Evolutionary conservation across 2,797 vertebrate species (phyloP), one percentile per base, ranked within the genome.

Genomic region (Prionace glauca): DNA sequence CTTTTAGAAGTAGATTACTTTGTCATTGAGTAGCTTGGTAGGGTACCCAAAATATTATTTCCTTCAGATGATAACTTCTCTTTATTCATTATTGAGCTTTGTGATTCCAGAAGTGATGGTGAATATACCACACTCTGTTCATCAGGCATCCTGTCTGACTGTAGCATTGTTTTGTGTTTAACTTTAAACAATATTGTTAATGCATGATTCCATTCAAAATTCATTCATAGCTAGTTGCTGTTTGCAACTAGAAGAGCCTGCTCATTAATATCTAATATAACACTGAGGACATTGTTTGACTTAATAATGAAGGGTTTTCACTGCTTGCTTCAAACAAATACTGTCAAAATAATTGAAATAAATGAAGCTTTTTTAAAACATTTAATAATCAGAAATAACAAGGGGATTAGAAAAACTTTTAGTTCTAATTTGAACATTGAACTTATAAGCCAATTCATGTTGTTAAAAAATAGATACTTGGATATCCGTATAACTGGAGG

Each of bases 41-140:
- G 96, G 96, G 95, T 96, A 97, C 97, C 97, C 96, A 97, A 97
- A 97, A 97, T 96, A 96, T 96, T 97, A 96, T 96, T 90, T 92
- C 96, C 96, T 96, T 96, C 96, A 94, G 96, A 96, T 96, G 91
- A 96, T 96, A 20, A 62, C 24, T 86, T 87, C 32, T 50, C 91
- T 93, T 95, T 86, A 77, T 96, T 88, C 67, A 77, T 96, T 74
- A 94, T 60, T 9, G n/a, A 62, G 88, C 77, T 96, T 29, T 29
- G 50, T 93, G 74, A 92, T 29, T 95, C 32, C 69, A 32, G 65
- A 24, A 74, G 14, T 41, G 92, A 71, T 32, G 56, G n/a, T n/a
- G 60, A 1, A 65, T n/a, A 69, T 41, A 90, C 29, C n/a, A 69
- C 32, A 67, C 74, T 88, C 32, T 32, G n/a, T 65, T n/a, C 41